Conservation (phyloP, 2,113 vertebrate species). For the Nanorana parkeri region DNA sequence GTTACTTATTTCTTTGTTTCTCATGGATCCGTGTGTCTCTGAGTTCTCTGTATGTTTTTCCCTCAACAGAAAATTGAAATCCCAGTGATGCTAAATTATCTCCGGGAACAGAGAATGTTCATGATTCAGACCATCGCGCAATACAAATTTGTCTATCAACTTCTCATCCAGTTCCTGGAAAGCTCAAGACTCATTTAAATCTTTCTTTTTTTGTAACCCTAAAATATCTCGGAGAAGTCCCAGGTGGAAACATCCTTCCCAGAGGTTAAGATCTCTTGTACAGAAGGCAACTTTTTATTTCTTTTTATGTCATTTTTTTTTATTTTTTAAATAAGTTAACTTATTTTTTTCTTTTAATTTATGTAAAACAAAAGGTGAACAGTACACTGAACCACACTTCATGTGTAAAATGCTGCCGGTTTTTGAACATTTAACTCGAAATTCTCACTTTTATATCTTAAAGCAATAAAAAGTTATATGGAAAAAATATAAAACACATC, state of each 20-base stretch:
- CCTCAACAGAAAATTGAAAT: conserved; percentile 85
- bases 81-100: conserved; percentile 85
- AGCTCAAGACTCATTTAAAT: conserved; percentile 90
- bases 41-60: conserved; percentile 9
- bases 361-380: conserved; percentile 40
- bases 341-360: conserved; percentile 47
- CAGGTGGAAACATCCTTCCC: neutral
- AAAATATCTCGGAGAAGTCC: neutral
- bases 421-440: neutral
- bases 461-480: neutral
- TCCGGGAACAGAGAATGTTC: conserved; percentile 91
- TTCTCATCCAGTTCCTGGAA: conserved; percentile 92
- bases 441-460: conserved; percentile 1
- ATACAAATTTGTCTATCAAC: conserved; percentile 94
- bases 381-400: conserved; percentile 59
- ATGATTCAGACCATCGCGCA: conserved; percentile 96
- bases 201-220: neutral
- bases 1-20: too few relatives aligned
- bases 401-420: conserved; percentile 67
- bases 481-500: neutral
- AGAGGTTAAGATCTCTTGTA: neutral
- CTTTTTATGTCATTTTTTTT: conserved; percentile 10
- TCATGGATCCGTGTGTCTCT: too few relatives aligned
- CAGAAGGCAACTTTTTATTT: neutral
- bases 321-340: conserved; percentile 36